Evolutionary conservation across 2,888 invertebrate species (phyloP).

Genomic region (Creontiades dilutus): DNA sequence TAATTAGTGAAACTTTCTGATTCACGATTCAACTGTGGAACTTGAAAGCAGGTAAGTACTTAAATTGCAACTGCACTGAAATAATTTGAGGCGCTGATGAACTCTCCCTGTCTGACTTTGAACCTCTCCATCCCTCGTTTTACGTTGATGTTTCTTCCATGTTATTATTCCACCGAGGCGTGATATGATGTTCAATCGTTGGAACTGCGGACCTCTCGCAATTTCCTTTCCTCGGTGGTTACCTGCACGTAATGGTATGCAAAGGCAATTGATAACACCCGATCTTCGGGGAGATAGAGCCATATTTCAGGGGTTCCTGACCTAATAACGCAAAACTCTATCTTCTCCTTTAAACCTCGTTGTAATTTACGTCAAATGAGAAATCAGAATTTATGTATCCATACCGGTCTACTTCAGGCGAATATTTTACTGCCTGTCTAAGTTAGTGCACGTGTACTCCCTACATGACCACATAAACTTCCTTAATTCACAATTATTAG

Average conservation of each 20-base stretch:
- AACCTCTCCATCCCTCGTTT: not conserved
- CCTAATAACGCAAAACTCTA: slow-evolving; percentile 22
- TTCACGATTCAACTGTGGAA: not conserved
- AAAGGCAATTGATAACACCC: slow-evolving; percentile 40
- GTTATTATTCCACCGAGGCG: not conserved
- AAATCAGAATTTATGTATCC: not conserved
- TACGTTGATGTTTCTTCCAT: not conserved
- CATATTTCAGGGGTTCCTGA: slow-evolving; percentile 41
- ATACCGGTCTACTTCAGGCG: not conserved
- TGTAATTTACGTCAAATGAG: not conserved
- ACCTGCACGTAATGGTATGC: slow-evolving; percentile 32
- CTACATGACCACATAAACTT: too few relatives aligned
- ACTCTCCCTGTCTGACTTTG: not conserved
- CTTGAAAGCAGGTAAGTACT: not conserved
- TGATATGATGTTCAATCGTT: slow-evolving; percentile 13
- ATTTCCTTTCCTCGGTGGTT: slow-evolving; percentile 17
- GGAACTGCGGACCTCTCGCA: not conserved
- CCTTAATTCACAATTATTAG: too few relatives aligned
- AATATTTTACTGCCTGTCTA: too few relatives aligned
- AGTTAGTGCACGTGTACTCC: too few relatives aligned
- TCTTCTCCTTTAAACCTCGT: not conserved
- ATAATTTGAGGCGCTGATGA: not conserved
- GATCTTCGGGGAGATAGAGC: slow-evolving; percentile 30
- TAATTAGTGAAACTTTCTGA: not conserved
- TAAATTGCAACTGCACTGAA: not conserved